Percentiles rank a stretch among this genome's conserved stretches.
phyloP scores from a whole-genome alignment of 1,140 invertebrate genomes.

The Hypothenemus hampei region DNA sequence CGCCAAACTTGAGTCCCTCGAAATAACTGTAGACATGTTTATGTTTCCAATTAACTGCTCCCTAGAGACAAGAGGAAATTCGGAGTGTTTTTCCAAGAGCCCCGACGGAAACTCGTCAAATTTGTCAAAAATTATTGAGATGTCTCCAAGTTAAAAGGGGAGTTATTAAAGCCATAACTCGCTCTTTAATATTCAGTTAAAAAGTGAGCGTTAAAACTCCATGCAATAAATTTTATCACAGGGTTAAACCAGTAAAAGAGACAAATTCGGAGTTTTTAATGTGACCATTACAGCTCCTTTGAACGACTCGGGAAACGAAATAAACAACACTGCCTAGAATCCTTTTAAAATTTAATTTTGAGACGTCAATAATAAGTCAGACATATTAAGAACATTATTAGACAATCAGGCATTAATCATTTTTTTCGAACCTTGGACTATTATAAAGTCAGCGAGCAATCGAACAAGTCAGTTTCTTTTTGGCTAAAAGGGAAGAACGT shows the following conservation, averaged over 20 bases:
- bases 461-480: too few relatives aligned
- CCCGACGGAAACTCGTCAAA: neutral
- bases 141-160: neutral
- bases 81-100: conserved; percentile 16
- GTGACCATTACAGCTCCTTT: conserved; percentile 10
- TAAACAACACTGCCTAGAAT: too few relatives aligned
- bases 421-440: too few relatives aligned
- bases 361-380: too few relatives aligned
- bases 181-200: neutral
- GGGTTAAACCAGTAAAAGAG: conserved; percentile 14
- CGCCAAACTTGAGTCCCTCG: neutral
- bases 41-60: conserved; percentile 17
- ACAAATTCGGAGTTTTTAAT: conserved; percentile 17
- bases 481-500: conserved; percentile 1
- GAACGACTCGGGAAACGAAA: conserved; percentile 17
- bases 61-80: conserved; percentile 16
- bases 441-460: too few relatives aligned
- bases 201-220: conserved; percentile 7
- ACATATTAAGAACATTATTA: too few relatives aligned
- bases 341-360: too few relatives aligned
- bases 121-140: neutral
- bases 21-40: conserved; percentile 6
- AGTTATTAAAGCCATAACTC: neutral
- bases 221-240: conserved; percentile 13
- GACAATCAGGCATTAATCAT: too few relatives aligned